Percentiles rank a stretch among this genome's conserved stretches.
Evolutionary conservation across 2,888 invertebrate species (phyloP).

Genomic region (Acanthococcus lagerstroemiae): DNA sequence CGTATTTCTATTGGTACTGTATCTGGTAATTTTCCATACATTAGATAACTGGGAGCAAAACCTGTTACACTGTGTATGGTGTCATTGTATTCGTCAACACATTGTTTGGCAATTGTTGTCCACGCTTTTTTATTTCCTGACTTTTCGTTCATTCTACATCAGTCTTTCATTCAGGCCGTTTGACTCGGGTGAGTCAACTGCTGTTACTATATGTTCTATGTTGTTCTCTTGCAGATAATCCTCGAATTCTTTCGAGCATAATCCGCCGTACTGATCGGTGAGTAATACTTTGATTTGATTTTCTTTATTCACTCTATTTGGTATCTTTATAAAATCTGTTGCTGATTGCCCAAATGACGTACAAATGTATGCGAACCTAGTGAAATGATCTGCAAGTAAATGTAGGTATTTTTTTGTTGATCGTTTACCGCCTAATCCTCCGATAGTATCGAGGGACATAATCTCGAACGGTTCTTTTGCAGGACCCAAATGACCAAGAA

Average conservation of each 20-base stretch:
- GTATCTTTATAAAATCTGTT: constrained; percentile 37
- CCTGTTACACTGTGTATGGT: constrained; percentile 34
- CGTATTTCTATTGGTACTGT: constrained; percentile 24
- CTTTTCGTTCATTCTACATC: constrained; percentile 34
- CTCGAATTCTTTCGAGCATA: constrained; percentile 9
- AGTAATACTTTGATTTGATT: neutral
- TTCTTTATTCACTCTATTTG: constrained; percentile 6
- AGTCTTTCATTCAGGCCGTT: constrained; percentile 35
- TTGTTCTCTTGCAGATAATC: neutral
- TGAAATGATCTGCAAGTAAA: constrained; percentile 37
- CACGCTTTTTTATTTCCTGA: constrained; percentile 28
- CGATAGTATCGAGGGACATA: constrained; percentile 39
- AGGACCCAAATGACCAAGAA: constrained; percentile 38
- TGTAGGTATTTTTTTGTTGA: constrained; percentile 38
- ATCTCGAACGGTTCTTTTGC: constrained; percentile 38
- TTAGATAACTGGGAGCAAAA: constrained; percentile 35
- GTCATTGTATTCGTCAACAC: constrained; percentile 34
- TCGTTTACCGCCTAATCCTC: constrained; percentile 37
- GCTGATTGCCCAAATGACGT: constrained; percentile 38
- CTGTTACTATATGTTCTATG: constrained; percentile 33
- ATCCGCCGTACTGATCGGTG: constrained; percentile 16
- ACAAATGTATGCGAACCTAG: constrained; percentile 37
- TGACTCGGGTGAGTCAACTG: constrained; percentile 35
- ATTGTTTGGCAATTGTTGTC: constrained; percentile 35
- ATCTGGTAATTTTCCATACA: constrained; percentile 30